phyloP scores from a whole-genome alignment of 2,113 vertebrate species.

The Pangasianodon gigas region DNA sequence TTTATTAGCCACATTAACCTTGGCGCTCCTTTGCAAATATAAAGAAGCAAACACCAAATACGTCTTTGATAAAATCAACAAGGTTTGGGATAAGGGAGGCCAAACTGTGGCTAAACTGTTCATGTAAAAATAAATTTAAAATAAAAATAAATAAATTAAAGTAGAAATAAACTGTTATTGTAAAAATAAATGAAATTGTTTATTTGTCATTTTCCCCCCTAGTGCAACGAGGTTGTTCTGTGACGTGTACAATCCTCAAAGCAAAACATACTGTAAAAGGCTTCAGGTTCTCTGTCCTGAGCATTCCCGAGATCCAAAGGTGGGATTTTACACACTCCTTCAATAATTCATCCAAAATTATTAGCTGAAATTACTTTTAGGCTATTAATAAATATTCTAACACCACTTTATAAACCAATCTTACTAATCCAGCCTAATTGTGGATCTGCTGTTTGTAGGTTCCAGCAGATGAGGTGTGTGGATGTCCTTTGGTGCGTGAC shows the following conservation, averaged over 20 bases:
- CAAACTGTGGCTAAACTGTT: neutral
- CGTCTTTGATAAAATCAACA: no score
- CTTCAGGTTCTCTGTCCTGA: conserved; percentile 92
- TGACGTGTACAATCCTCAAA: conserved; percentile 86
- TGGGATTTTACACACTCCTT: conserved; percentile 50
- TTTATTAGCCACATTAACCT: neutral
- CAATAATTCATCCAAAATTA: neutral
- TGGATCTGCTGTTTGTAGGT: conserved; percentile 67
- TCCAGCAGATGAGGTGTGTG: conserved; percentile 86
- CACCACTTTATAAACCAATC: no score
- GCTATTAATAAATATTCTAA: neutral
- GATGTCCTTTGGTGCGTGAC: conserved; percentile 86
- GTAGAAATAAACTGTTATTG: neutral
- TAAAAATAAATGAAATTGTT: neutral
- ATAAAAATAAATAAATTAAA: neutral
- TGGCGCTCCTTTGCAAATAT: neutral
- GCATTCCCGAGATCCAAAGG: conserved; percentile 92
- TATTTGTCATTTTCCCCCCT: neutral
- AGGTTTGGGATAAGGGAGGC: neutral
- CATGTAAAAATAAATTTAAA: neutral
- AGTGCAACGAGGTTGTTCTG: conserved; percentile 86
- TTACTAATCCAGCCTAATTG: neutral
- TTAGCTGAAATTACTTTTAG: neutral
- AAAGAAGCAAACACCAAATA: neutral
- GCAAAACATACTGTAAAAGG: conserved; percentile 90